Percentiles rank a stretch among this genome's conserved stretches.
Conservation (phyloP, 2,797 vertebrate genomes). For the Lycodopsis pacificus region DNA sequence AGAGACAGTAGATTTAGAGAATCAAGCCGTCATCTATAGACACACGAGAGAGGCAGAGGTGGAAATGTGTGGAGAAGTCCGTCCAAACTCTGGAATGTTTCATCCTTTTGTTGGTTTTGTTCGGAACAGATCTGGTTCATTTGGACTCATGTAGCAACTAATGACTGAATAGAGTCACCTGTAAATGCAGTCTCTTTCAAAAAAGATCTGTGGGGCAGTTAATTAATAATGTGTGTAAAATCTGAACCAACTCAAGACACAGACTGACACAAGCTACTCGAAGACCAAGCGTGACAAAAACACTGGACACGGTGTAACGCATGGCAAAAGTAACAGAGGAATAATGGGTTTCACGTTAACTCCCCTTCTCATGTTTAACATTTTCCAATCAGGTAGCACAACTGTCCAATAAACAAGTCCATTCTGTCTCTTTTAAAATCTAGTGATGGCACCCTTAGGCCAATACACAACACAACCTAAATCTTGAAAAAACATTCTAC, state of each 20-base stretch:
- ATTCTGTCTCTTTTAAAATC: not conserved
- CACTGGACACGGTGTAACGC: not conserved
- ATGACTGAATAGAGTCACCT: not conserved
- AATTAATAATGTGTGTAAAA: not conserved
- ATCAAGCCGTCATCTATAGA: not conserved
- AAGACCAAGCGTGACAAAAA: no score
- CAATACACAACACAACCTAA: not conserved
- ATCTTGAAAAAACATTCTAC: not conserved
- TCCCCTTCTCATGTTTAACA: no score
- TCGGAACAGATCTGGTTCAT: not conserved
- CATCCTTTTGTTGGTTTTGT: not conserved
- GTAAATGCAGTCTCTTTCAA: no score
- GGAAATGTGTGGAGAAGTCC: not conserved
- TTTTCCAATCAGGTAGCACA: not conserved
- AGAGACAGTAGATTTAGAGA: conserved; percentile 2
- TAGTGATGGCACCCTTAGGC: not conserved
- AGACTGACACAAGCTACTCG: not conserved
- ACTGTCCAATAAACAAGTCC: not conserved
- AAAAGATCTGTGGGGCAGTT: not conserved
- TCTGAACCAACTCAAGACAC: not conserved
- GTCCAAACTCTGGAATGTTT: conserved; percentile 1
- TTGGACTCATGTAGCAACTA: not conserved
- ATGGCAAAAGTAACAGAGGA: not conserved
- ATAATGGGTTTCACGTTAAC: not conserved
- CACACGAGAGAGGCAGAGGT: not conserved